These are phyloP conservation scores for Lasioglossum lativentre DNA, from an alignment of 2,888 invertebrate genomes.

Conservation along the genomic window DNA sequence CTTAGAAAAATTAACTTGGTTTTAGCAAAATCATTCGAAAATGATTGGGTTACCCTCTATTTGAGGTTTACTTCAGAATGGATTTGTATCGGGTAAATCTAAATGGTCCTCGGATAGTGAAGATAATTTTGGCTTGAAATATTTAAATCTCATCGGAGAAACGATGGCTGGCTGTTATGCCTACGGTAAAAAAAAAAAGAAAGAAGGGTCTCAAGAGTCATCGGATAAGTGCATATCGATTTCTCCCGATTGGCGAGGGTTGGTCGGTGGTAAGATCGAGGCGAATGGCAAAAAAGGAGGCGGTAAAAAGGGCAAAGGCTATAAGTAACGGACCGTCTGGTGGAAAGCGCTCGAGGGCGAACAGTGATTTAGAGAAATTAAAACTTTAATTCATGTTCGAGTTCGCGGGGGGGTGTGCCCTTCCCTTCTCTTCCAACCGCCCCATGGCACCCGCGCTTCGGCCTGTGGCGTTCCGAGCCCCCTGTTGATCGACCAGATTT, in stretches of 20 bases:
- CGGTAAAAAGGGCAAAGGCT: conserved; percentile 82
- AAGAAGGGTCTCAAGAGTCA: conserved; percentile 67
- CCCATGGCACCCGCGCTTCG: conserved; percentile 38
- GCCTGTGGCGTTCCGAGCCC: conserved; percentile 50
- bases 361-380: conserved; percentile 85
- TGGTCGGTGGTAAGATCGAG: conserved; percentile 74
- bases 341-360: conserved; percentile 82
- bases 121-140: conserved; percentile 5
- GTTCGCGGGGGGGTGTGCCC: conserved; percentile 72
- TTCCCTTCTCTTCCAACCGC: conserved; percentile 43
- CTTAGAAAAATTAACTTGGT: background rate
- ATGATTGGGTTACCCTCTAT: background rate
- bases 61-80: background rate
- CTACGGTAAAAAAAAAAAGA: conserved; percentile 19
- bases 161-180: conserved; percentile 51
- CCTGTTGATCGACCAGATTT: conserved; percentile 63
- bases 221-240: conserved; percentile 80
- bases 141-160: conserved; percentile 26
- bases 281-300: conserved; percentile 71
- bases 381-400: conserved; percentile 85
- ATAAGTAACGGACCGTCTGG: conserved; percentile 84
- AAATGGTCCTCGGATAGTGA: background rate
- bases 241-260: conserved; percentile 72
- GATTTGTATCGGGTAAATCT: background rate
- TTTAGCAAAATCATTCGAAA: background rate